Percentiles rank a stretch among this genome's conserved stretches.
Conservation (phyloP, 2,797 vertebrate genomes). For the Acipenser oxyrinchus region DNA sequence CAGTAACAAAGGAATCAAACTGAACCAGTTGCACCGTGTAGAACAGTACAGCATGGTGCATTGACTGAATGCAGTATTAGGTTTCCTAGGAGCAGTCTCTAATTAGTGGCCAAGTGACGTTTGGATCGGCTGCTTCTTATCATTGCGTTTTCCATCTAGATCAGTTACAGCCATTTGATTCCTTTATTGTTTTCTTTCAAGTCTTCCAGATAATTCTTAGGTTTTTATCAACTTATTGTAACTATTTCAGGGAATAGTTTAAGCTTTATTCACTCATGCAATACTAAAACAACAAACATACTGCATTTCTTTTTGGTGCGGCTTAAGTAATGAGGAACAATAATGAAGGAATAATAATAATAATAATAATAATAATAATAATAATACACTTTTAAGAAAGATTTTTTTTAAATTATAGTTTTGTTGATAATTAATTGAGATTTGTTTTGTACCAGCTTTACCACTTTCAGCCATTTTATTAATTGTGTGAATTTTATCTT, state of each 20-base stretch:
- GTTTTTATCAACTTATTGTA: conserved; percentile 58
- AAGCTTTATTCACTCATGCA: conserved; percentile 86
- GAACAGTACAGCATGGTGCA: conserved; percentile 49
- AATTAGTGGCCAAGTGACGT: conserved; percentile 57
- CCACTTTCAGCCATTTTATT: conserved; percentile 85
- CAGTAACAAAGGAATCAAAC: conserved; percentile 66
- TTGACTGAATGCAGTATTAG: conserved; percentile 70
- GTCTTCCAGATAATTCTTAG: conserved; percentile 81
- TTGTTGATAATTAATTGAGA: conserved; percentile 78
- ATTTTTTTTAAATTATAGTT: conserved; percentile 71
- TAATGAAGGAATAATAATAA: conserved; percentile 58
- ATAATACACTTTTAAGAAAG: conserved; percentile 69
- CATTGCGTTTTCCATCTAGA: conserved; percentile 70
- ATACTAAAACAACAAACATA: conserved; percentile 73
- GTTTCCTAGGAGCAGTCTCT: conserved; percentile 64
- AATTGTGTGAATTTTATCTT: conserved; percentile 82
- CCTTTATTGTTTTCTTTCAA: conserved; percentile 71
- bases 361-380: neutral
- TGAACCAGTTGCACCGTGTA: conserved; percentile 56
- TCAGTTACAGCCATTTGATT: conserved; percentile 70
- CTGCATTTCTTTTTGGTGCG: conserved; percentile 71
- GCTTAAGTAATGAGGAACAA: conserved; percentile 67
- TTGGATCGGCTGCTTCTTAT: conserved; percentile 61
- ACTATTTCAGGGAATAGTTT: conserved; percentile 88
- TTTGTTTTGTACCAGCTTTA: conserved; percentile 91